Percentiles rank a stretch among this genome's conserved stretches.
These are phyloP conservation scores for Oncorhynchus mykiss DNA, from an alignment of 2,113 vertebrate genomes.

Conservation along the genomic window DNA sequence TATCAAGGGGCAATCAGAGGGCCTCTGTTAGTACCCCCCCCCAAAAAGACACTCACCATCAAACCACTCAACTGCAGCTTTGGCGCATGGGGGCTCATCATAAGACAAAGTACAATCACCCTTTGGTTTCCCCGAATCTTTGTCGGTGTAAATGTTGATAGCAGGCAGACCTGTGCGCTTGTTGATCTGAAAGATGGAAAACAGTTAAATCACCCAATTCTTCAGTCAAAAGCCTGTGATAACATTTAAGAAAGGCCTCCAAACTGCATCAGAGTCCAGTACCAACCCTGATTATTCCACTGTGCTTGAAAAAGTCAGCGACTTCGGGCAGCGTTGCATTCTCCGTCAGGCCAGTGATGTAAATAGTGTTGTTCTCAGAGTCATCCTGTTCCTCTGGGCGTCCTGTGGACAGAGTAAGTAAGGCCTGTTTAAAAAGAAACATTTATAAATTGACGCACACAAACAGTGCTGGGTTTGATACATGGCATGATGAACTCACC, in stretches of 20 bases:
- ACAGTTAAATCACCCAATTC: neutral
- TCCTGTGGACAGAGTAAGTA: slow-evolving; percentile 16
- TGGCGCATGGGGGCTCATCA: slow-evolving; percentile 82
- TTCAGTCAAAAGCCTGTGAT: too few relatives aligned
- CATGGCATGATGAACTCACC: slow-evolving; percentile 61
- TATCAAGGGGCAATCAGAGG: too few relatives aligned
- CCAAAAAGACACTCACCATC: slow-evolving; percentile 72
- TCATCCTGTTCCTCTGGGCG: slow-evolving; percentile 76
- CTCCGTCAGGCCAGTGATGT: slow-evolving; percentile 84
- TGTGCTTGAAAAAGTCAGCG: slow-evolving; percentile 86
- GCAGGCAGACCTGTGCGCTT: slow-evolving; percentile 85
- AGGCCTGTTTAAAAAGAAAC: neutral
- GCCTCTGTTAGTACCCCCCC: neutral
- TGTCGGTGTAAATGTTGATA: slow-evolving; percentile 87
- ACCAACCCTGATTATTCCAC: slow-evolving; percentile 80
- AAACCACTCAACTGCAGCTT: slow-evolving; percentile 84
- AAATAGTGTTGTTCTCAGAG: slow-evolving; percentile 83
- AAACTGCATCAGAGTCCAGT: neutral
- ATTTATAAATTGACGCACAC: neutral
- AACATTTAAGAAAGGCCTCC: neutral
- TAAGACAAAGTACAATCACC: slow-evolving; percentile 85
- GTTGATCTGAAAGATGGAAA: slow-evolving; percentile 74
- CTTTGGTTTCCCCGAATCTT: slow-evolving; percentile 85
- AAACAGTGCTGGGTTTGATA: neutral
- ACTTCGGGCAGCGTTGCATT: slow-evolving; percentile 82